phyloP scores from a whole-genome alignment of 1,140 invertebrate genomes.

The Thaumatotibia leucotreta region DNA sequence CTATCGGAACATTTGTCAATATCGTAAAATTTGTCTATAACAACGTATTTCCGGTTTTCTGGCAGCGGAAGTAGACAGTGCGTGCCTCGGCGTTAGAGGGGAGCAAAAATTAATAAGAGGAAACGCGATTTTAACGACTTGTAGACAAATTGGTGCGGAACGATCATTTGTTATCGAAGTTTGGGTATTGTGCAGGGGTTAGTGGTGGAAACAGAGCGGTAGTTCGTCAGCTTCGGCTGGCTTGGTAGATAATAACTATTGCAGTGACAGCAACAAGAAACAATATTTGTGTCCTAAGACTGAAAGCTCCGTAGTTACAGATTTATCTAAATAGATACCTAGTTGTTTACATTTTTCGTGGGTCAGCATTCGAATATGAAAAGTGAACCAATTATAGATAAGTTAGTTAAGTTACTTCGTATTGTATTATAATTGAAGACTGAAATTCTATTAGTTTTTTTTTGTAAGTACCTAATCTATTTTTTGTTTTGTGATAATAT shows the following conservation, averaged over 20 bases:
- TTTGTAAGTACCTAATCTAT: too few relatives aligned
- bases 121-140: slow-evolving; percentile 71
- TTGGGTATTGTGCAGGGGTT: slow-evolving; percentile 30
- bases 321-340: too few relatives aligned
- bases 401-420: too few relatives aligned
- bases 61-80: slow-evolving; percentile 26
- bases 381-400: too few relatives aligned
- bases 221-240: neutral
- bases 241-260: neutral
- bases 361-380: too few relatives aligned
- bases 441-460: too few relatives aligned
- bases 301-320: too few relatives aligned
- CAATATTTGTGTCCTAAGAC: neutral
- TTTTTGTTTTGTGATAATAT: too few relatives aligned
- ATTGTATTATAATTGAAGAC: too few relatives aligned
- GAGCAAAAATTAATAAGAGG: slow-evolving; percentile 69
- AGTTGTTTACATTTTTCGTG: too few relatives aligned
- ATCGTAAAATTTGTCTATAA: slow-evolving; percentile 54
- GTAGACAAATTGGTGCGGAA: slow-evolving; percentile 63
- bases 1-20: slow-evolving; percentile 55
- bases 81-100: slow-evolving; percentile 24
- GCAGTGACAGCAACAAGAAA: neutral
- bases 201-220: neutral
- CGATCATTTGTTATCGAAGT: slow-evolving; percentile 58
- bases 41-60: slow-evolving; percentile 46